Evolutionary conservation across 1,140 invertebrate genomes (phyloP).

Genomic region (Drosophila pallidifrons): DNA sequence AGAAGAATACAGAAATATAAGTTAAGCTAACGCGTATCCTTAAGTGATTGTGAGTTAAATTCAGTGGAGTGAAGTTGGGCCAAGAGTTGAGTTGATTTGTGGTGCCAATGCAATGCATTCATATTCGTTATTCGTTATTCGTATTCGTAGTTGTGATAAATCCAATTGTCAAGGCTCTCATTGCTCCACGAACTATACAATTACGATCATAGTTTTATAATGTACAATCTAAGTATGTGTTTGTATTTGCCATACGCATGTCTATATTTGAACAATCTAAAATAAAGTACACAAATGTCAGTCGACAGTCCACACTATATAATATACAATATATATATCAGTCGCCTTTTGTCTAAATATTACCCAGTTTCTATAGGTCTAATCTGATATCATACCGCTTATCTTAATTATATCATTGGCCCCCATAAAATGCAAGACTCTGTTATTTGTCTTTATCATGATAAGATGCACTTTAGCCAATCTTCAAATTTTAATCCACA

Average conservation of each 20-base stretch:
- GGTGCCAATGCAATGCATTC: constrained; percentile 22
- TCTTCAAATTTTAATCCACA: not conserved
- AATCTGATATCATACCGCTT: constrained; percentile 1
- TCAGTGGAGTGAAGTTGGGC: too few species aligned
- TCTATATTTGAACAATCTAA: constrained; percentile 45
- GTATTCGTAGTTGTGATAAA: constrained; percentile 36
- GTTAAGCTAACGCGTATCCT: constrained; percentile 29
- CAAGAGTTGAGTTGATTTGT: constrained; percentile 11
- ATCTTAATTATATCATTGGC: constrained; percentile 15
- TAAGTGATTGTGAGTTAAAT: constrained; percentile 28
- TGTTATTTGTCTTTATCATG: not conserved
- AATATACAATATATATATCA: constrained; percentile 3
- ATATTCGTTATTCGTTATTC: constrained; percentile 9
- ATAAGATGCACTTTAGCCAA: not conserved
- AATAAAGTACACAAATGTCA: constrained; percentile 37
- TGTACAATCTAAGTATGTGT: constrained; percentile 11
- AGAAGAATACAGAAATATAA: constrained; percentile 83
- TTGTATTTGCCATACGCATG: constrained; percentile 16
- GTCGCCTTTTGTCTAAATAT: not conserved
- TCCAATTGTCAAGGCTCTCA: constrained; percentile 34
- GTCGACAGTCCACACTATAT: constrained; percentile 6
- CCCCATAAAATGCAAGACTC: not conserved
- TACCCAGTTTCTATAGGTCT: not conserved
- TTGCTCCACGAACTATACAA: constrained; percentile 18
- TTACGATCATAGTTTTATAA: constrained; percentile 19